Evolutionary conservation across 2,113 vertebrate genomes (phyloP), one percentile per base, ranked within the genome.

Genomic region (Mormyrus lacerda): DNA sequence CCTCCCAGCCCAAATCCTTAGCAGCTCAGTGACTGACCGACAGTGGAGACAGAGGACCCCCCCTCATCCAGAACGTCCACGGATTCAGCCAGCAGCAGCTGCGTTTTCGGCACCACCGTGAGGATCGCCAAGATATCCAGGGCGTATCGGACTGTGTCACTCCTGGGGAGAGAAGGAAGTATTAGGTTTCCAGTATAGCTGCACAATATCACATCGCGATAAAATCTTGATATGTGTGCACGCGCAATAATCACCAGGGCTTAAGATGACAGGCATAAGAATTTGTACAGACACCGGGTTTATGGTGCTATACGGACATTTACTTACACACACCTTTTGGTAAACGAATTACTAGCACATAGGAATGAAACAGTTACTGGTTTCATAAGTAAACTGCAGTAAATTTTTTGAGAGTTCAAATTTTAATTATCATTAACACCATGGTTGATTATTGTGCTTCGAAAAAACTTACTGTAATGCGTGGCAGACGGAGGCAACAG

Each of bases 101-200:
- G 98, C 58, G 98, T 99, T 95, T 99, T 99, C 88, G 98, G 98
- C 90, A 99, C 98, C 86, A 99, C 98, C 6, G 98, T 99, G 89
- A 99, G 96, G 91, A 99, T 99, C 87, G 97, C 98, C 87, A 99
- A 93, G 53, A 99, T 98, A 93, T 99, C 98, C 92, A 99, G 94
- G 82, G 98, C 98, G 50, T 98, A 99, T n/a, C 98, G 97, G 83
- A 99, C 98, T 0, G 98, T 99, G 90, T 99, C 98, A 87, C 98
- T 99, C 95, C 98, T 99, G 39, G 88, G 48, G 53, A 91, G 88
- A 50, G 58, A 91, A 94, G 87, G 92, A 39, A 89, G 88, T 51
- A 82, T 24, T 44, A n/a, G 0, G 21, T n/a, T 47, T 27, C 27
- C 27, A 31, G 10, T 31, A 69, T 27, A 11, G 61, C 61, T 13